Evolutionary conservation across 2,113 vertebrate species (phyloP).

Genomic region (Corythornis vintsioides): DNA sequence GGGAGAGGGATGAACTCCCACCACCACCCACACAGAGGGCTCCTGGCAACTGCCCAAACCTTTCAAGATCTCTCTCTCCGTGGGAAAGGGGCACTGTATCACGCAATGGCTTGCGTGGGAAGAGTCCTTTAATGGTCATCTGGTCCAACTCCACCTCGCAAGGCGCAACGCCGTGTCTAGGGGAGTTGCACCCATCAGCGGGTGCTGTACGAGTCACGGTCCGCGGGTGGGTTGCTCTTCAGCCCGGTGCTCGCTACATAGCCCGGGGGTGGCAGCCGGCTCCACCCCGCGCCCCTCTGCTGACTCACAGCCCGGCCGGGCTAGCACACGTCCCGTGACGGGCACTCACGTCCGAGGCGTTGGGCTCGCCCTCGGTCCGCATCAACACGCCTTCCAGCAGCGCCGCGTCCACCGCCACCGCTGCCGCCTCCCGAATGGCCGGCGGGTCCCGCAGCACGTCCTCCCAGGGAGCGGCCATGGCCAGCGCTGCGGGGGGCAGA

Average conservation of each 20-base stretch:
- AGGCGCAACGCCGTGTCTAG: neutral
- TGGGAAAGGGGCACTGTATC: rapidly evolving
- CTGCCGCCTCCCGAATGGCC: conserved; percentile 74
- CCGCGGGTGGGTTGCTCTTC: neutral
- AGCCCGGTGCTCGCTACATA: neutral
- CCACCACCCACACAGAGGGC: neutral
- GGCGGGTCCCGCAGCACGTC: conserved; percentile 74
- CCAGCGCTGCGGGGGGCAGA: conserved; percentile 9
- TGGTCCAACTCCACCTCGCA: neutral
- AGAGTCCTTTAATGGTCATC: neutral
- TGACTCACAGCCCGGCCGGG: neutral
- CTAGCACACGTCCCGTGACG: neutral
- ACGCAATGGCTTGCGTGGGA: neutral
- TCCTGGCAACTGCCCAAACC: neutral
- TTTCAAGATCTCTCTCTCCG: neutral
- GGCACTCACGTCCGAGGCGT: conserved; percentile 82
- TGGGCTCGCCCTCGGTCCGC: conserved; percentile 82
- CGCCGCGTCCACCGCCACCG: conserved; percentile 84
- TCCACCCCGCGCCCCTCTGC: neutral
- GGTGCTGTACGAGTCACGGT: rapidly evolving
- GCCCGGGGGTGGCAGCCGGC: neutral
- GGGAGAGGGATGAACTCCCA: neutral
- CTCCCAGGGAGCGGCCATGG: conserved; percentile 71
- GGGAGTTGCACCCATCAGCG: neutral
- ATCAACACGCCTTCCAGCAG: conserved; percentile 86